Evolutionary conservation across 2,888 invertebrate species (phyloP), one percentile per base, ranked within the genome.

Genomic region (Trachelus tabidus): DNA sequence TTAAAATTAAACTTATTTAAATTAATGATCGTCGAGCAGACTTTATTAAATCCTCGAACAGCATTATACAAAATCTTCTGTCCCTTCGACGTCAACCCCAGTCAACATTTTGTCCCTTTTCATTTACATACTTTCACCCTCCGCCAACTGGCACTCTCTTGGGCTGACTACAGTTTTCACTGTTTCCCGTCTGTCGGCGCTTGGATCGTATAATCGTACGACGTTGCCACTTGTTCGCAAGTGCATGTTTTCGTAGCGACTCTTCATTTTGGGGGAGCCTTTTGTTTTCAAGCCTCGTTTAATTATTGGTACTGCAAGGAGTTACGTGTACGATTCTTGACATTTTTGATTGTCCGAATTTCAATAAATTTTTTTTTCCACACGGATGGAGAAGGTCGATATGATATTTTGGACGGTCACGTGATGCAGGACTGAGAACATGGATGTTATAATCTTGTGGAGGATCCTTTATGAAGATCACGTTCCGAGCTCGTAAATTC

Each of bases 1-100:
- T 78, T 71, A 78, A 76, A 78, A 76, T 35, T 40, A 75, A 73
- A 78, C 23, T 78, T 75, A 73, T 76, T 78, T 31, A 34, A 76
- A 76, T 56, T 73, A 76, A 76, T 69, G 73, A 73, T 35, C 75
- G 12, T 30, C 23, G 35, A 73, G 74, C 76, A 35, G 31, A 73
- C 76, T 76, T 78, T 71, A 78, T 78, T 78, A 78, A 78, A 78
- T 75, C 78, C 68, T 56, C 69, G 12, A 56, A 11, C 37, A 34
- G 73, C 56, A 35, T 34, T 71, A 31, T 33, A 71, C 71, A 34
- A 12, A 30, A n/a, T 34, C 9, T 23, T 34, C 31, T 31, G 31
- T 30, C 31, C 31, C 31, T n/a, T 71, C 31, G 12, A 12, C 11
- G 31, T 71, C 31, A 0, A 0, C 12, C 30, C 12, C 71, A 12